phyloP scores from a whole-genome alignment of 2,888 invertebrate species.

The Trissonchulus sp. region DNA sequence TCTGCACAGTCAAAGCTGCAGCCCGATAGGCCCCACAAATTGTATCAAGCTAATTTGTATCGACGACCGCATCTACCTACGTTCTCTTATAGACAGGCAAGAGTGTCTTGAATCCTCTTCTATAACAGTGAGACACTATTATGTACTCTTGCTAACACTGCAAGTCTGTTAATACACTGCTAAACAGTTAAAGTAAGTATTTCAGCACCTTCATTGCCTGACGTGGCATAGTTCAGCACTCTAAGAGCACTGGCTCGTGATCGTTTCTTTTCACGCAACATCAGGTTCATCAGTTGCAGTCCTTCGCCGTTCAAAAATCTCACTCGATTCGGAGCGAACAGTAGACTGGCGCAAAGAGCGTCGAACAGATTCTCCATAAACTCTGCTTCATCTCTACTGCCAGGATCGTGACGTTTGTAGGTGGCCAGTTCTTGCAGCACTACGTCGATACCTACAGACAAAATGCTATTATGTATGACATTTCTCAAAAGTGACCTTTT shows the following conservation, averaged over 20 bases:
- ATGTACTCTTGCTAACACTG: no score
- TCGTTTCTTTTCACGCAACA: slow-evolving; percentile 94
- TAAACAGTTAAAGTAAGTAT: no score
- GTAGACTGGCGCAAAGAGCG: slow-evolving; percentile 80
- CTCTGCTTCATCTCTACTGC: slow-evolving; percentile 84
- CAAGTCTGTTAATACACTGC: no score
- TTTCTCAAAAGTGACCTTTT: no score
- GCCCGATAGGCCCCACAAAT: no score
- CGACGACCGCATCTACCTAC: no score
- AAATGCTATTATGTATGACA: no score
- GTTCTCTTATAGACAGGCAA: no score
- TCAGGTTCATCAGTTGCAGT: slow-evolving; percentile 95
- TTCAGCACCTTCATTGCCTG: slow-evolving; percentile 77
- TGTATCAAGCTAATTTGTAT: no score
- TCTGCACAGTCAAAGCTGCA: no score
- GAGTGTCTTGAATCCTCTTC: no score
- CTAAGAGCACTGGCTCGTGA: slow-evolving; percentile 91
- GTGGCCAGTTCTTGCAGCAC: slow-evolving; percentile 62
- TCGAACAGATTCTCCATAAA: slow-evolving; percentile 99
- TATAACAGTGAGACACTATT: no score
- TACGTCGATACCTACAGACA: slow-evolving; percentile 78
- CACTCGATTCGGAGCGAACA: slow-evolving; percentile 72
- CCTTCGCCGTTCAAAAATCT: slow-evolving; percentile 93
- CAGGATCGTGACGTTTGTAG: slow-evolving; percentile 47
- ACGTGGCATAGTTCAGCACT: slow-evolving; percentile 93